These are phyloP conservation scores for Danaus chrysippus DNA, from an alignment of 2,888 invertebrate genomes.

Conservation along the genomic window DNA sequence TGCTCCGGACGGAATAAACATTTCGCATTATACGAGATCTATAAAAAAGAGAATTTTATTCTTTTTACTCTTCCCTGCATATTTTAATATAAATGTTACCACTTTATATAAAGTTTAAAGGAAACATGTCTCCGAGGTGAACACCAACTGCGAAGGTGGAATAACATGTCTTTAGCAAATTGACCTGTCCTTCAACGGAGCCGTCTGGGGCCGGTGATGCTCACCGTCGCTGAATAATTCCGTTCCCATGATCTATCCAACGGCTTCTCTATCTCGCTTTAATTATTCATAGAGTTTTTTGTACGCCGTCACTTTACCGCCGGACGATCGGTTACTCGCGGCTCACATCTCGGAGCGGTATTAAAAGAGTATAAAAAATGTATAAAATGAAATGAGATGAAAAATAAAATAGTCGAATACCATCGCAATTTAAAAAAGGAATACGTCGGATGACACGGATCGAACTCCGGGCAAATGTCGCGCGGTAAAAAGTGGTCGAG, in stretches of 20 bases:
- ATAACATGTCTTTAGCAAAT: conserved; percentile 69
- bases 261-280: conserved; percentile 70
- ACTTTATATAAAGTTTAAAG: conserved; percentile 4
- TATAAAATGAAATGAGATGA: conserved; percentile 65
- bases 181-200: conserved; percentile 72
- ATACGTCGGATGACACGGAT: conserved; percentile 79
- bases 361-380: conserved; percentile 49
- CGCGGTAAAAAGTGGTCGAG: conserved; percentile 77
- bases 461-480: conserved; percentile 80
- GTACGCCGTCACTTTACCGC: conserved; percentile 72
- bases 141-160: conserved; percentile 51
- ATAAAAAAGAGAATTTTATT: background rate
- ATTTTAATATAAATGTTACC: background rate
- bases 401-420: conserved; percentile 72
- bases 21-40: background rate
- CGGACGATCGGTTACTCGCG: conserved; percentile 57
- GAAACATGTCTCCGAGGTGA: conserved; percentile 13
- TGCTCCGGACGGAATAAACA: background rate
- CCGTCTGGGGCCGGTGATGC: conserved; percentile 61
- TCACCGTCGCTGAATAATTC: conserved; percentile 69
- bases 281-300: conserved; percentile 79
- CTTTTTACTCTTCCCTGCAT: background rate
- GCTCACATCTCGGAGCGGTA: conserved; percentile 60
- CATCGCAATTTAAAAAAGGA: conserved; percentile 77
- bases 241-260: conserved; percentile 78